phyloP scores from a whole-genome alignment of 2,888 invertebrate genomes.

The Hyalella azteca region DNA sequence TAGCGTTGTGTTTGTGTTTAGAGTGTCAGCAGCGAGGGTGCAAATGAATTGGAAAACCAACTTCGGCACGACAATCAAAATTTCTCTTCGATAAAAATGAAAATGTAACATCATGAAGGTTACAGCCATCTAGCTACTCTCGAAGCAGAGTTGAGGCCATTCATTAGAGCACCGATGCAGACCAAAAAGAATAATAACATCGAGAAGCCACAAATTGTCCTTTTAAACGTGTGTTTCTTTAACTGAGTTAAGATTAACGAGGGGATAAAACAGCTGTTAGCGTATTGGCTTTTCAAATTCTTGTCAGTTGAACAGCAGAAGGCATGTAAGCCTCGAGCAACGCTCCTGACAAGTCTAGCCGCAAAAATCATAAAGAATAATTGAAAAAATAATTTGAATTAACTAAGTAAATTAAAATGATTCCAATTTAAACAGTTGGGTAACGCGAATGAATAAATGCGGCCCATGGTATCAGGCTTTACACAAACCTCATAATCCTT shows the following conservation, averaged over 20 bases:
- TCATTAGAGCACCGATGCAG: constrained; percentile 16
- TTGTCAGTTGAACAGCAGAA: background rate
- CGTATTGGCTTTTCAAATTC: background rate
- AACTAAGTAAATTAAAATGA: constrained; percentile 11
- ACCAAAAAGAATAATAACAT: background rate
- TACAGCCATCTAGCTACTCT: constrained; percentile 14
- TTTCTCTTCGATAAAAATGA: background rate
- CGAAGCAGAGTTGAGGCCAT: constrained; percentile 9
- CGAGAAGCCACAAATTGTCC: background rate
- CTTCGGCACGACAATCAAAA: constrained; percentile 11
- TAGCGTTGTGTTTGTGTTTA: constrained; percentile 44
- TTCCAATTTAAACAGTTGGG: constrained; percentile 3
- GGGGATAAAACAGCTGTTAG: constrained; percentile 4
- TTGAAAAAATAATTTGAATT: too few species aligned
- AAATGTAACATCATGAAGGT: constrained; percentile 9
- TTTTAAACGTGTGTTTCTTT: constrained; percentile 1
- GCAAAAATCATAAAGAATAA: constrained; percentile 1
- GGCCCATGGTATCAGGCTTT: constrained; percentile 7
- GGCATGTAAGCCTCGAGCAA: background rate
- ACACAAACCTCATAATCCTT: constrained; percentile 88
- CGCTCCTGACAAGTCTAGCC: background rate
- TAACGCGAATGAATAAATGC: constrained; percentile 11
- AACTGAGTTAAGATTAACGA: background rate
- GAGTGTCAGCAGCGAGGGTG: constrained; percentile 42
- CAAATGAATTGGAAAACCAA: constrained; percentile 33